A percentile compares a stretch with the other conserved stretches of the same genome.
Conservation (phyloP, 2,888 invertebrate genomes). For the Protophormia terraenovae region DNA sequence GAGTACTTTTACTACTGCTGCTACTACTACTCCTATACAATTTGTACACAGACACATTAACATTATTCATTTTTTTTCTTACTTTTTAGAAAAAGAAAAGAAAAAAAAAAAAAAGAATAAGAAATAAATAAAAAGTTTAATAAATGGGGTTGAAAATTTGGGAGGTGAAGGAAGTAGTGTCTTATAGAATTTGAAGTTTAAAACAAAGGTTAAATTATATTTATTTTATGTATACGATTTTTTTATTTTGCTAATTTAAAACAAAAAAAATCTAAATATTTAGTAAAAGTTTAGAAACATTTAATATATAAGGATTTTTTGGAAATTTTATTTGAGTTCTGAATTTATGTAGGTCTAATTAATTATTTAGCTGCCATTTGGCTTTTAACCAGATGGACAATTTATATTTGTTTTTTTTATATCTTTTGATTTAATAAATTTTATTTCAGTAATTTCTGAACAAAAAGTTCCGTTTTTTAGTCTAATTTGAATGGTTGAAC, state of each 20-base stretch:
- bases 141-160: conserved; percentile 61
- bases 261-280: neutral
- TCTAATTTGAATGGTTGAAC: no score
- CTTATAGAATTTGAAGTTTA: conserved; percentile 33
- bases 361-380: no score
- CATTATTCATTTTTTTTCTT: conserved; percentile 8
- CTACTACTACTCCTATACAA: conserved; percentile 18
- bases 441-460: no score
- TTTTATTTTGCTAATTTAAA: neutral
- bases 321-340: neutral
- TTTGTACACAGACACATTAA: conserved; percentile 43
- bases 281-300: neutral
- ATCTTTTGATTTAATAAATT: no score
- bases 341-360: no score
- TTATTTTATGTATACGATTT: conserved; percentile 16
- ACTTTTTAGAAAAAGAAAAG: conserved; percentile 37
- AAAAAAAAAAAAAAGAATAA: no score
- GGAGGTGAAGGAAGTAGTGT: neutral
- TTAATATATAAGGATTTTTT: neutral
- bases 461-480: no score
- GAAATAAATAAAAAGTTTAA: conserved; percentile 40
- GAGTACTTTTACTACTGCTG: conserved; percentile 2
- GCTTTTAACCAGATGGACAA: no score
- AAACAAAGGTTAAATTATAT: conserved; percentile 29
- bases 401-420: no score